Evolutionary conservation across 2,797 vertebrate genomes (phyloP), one percentile per base, ranked within the genome.

Genomic region (Takifugu ocellatus): DNA sequence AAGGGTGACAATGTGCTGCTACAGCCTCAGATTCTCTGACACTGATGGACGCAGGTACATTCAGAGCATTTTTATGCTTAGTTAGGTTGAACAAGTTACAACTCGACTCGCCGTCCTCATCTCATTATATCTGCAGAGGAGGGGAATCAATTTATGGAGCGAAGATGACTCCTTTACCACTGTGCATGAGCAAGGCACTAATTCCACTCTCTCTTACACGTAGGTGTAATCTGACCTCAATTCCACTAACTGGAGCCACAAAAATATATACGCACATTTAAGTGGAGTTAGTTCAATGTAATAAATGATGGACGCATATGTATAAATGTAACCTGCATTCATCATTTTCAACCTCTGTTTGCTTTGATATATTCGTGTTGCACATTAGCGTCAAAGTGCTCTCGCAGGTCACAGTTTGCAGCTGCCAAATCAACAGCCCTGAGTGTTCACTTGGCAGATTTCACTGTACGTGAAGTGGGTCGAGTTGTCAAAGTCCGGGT

Each of bases 401-500:
- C 67, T 75, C 61, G 67, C 67, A 76, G 66, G 75, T 75, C 77
- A 66, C 72, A 71, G 59, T 79, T 86, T 83, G 56, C 63, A 54
- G 43, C 67, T 81, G 73, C 75, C 71, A 76, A 74, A 77, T 59
- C 26, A 52, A 72, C 72, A 69, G 74, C 68, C 77, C 63, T 25
- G 51, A 70, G 73, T 54, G 70, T 75, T 66, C 56, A 42, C 66
- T 80, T 81, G 74, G 76, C 79, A 83, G 56, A 63, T 66, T 61
- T 61, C 17, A 47, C 48, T 62, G 68, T 61, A 56, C 25, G 65
- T 61, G 60, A 74, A 66, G 66, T 51, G 49, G 73, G 49, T 68
- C 55, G 66, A 63, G 63, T 51, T 53, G 61, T 66, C 70, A 59
- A 70, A 63, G 66, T 59, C 58, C 43, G 27, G 17, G 2, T 39